Evolutionary conservation across 2,888 invertebrate genomes (phyloP).

Genomic region (Elysia crispata): DNA sequence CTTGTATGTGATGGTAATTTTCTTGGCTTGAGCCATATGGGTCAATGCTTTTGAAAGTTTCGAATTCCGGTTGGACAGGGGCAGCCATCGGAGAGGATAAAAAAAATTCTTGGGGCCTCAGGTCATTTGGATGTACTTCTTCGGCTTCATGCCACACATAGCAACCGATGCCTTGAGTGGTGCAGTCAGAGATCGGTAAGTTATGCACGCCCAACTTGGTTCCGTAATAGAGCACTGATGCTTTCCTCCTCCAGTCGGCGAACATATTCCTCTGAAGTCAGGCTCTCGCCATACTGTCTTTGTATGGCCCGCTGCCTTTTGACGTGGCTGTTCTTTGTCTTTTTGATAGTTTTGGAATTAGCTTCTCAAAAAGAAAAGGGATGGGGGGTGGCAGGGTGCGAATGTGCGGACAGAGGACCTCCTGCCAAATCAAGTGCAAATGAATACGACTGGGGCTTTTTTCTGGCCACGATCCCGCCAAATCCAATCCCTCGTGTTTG

Average conservation of each 20-base stretch:
- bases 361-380: too few species aligned
- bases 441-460: too few species aligned
- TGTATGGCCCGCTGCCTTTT: too few species aligned
- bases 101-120: slow-evolving; percentile 18
- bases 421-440: too few species aligned
- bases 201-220: slow-evolving; percentile 45
- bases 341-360: too few species aligned
- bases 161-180: slow-evolving; percentile 19
- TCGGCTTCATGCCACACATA: slow-evolving; percentile 45
- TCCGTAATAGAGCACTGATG: slow-evolving; percentile 38
- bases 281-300: too few species aligned
- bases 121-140: slow-evolving; percentile 3
- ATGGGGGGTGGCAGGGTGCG: too few species aligned
- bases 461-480: too few species aligned
- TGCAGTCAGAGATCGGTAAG: slow-evolving; percentile 33
- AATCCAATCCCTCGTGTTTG: too few species aligned
- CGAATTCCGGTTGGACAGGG: slow-evolving; percentile 43
- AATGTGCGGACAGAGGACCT: too few species aligned
- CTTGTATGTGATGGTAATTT: slow-evolving; percentile 42
- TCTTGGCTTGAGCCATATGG: slow-evolving; percentile 19
- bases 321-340: too few species aligned
- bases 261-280: too few species aligned
- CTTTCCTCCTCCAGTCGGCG: slow-evolving; percentile 6
- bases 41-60: slow-evolving; percentile 45
- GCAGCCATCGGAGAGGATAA: slow-evolving; percentile 51